Conservation (phyloP, 1,140 invertebrate species). For the Drosophila truncata region DNA sequence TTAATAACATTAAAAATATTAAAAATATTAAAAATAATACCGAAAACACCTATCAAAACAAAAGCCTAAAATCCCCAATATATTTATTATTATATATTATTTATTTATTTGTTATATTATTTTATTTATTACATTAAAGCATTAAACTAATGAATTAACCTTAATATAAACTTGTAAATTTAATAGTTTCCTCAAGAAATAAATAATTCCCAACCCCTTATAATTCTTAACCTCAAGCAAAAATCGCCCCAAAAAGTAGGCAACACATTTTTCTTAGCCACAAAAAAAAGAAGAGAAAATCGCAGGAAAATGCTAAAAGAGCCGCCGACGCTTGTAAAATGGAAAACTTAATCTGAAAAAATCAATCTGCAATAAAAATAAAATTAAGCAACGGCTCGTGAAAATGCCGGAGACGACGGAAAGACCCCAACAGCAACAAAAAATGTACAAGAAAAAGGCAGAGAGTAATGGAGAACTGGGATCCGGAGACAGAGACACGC, state of each 20-base stretch:
- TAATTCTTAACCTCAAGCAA: not conserved
- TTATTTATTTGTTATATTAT: not conserved
- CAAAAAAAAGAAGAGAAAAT: not conserved
- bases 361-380: constrained; percentile 84
- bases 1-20: too few relatives aligned
- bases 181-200: not conserved
- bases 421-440: constrained; percentile 14
- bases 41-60: not conserved
- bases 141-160: too few relatives aligned
- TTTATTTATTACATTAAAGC: too few relatives aligned
- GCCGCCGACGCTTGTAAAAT: constrained; percentile 40
- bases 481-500: constrained; percentile 7
- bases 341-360: constrained; percentile 80
- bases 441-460: not conserved
- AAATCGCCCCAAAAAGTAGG: constrained; percentile 28
- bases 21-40: not conserved
- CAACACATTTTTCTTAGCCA: constrained; percentile 35
- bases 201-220: not conserved
- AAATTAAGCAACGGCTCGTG: constrained; percentile 71
- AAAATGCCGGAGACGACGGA: constrained; percentile 49
- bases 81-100: not conserved
- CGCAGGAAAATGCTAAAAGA: constrained; percentile 14
- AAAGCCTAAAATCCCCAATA: not conserved
- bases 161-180: not conserved
- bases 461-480: constrained; percentile 4